Conservation (phyloP, 2,797 vertebrate species). For the Gallinago stenura region DNA sequence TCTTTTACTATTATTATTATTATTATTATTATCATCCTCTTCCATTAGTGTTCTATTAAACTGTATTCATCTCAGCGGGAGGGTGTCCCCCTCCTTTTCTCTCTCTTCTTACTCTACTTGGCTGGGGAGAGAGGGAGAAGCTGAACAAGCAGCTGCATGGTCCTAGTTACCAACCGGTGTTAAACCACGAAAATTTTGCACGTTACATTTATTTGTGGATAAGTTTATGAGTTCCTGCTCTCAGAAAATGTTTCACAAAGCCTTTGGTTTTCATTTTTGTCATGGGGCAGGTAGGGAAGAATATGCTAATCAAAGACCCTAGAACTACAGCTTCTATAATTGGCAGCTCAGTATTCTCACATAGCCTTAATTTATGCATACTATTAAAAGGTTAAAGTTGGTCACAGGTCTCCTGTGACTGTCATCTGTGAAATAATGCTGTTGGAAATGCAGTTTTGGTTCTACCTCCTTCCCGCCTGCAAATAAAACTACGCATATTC, state of each 20-base stretch:
- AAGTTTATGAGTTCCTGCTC: conserved; percentile 15
- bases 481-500: conserved; percentile 63
- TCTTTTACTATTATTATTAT: background rate
- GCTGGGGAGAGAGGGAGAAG: background rate
- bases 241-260: background rate
- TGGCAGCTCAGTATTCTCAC: conserved; percentile 45
- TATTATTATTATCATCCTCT: background rate
- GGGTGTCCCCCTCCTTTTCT: background rate
- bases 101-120: background rate
- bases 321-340: conserved; percentile 31
- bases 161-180: background rate
- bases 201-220: background rate
- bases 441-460: conserved; percentile 57
- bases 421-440: conserved; percentile 60
- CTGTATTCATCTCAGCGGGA: background rate
- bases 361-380: conserved; percentile 27
- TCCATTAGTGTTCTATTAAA: background rate
- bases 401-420: conserved; percentile 49
- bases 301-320: conserved; percentile 44
- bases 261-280: conserved; percentile 17
- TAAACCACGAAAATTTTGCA: background rate
- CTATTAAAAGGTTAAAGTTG: conserved; percentile 62
- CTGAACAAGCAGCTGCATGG: background rate
- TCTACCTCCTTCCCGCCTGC: conserved; percentile 53
- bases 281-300: conserved; percentile 14